Evolutionary conservation across 2,888 invertebrate species (phyloP), one percentile per base, ranked within the genome.

Genomic region (Pollenia angustigena): DNA sequence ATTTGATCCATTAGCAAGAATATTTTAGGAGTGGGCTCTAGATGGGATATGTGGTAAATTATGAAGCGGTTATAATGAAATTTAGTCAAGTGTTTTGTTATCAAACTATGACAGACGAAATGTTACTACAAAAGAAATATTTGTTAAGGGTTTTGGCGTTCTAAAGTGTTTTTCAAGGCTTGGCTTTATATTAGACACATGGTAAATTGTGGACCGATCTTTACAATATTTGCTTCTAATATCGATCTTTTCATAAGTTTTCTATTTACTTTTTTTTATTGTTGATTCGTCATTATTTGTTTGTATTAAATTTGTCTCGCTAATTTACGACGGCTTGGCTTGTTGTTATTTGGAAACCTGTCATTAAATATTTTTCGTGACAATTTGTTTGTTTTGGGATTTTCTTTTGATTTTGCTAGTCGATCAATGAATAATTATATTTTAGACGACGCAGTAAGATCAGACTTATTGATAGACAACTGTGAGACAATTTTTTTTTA

Each of bases 381-480:
- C n/a, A n/a, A 1, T 76, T 69, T 81, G 14, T 48, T 56, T 12
- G 9, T 42, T 64, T 69, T 44, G 12, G 12, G 32, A 11, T 50
- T 62, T n/a, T 72, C 50, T 54, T 50, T 75, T 46, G 32, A 54
- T 12, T 58, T 50, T 60, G 42, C 54, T 80, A 71, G 44, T 6
- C 66, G 58, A 62, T 50, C 18, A 78, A 54, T 74, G 80, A 76
- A 54, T 74, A 76, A 76, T 62, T 56, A 75, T 6, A 64, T 78
- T 60, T 56, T 76, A 52, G 40, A 68, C 74, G 42, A 46, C 16
- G n/a, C 44, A 46, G 54, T 78, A 32, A 42, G 40, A 68, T 58
- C 8, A 74, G 16, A 84, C 66, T 52, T 69, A 81, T 52, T 84
- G 87, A 84, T 66, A 84, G 87, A 87, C 87, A 69, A 60, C n/a